phyloP scores from a whole-genome alignment of 2,888 invertebrate species.

The Temnothorax ravouxi region DNA sequence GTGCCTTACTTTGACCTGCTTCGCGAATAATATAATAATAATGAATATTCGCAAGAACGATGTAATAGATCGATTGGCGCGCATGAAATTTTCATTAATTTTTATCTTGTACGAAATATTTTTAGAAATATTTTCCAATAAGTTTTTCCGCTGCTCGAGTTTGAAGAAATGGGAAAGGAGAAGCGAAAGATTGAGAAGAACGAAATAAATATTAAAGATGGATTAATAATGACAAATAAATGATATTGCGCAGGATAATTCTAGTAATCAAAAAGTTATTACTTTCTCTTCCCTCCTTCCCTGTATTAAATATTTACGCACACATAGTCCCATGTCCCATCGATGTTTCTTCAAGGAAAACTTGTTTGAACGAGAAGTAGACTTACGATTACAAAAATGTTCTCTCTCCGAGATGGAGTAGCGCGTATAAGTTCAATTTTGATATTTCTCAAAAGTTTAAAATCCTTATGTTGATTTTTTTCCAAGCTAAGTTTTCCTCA shows the following conservation, averaged over 20 bases:
- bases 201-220: not conserved
- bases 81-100: slow-evolving; percentile 43
- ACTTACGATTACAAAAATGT: not conserved
- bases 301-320: not conserved
- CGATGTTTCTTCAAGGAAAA: not conserved
- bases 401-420: not conserved
- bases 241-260: not conserved
- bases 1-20: slow-evolving; percentile 31
- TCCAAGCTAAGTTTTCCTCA: not conserved
- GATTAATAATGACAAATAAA: not conserved
- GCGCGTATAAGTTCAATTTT: not conserved
- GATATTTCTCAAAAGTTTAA: slow-evolving; percentile 2
- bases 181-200: not conserved
- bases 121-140: slow-evolving; percentile 31
- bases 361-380: not conserved
- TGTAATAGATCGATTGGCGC: slow-evolving; percentile 31
- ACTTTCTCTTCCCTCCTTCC: not conserved
- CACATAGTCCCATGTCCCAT: not conserved
- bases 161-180: not conserved
- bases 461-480: not conserved
- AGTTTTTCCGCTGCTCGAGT: not conserved
- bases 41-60: slow-evolving; percentile 33
- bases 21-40: slow-evolving; percentile 43
- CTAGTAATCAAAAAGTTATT: not conserved
- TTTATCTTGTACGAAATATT: slow-evolving; percentile 25